Evolutionary conservation across 2,113 vertebrate genomes (phyloP), one percentile per base, ranked within the genome.

Genomic region (Mionectes macconnelli): DNA sequence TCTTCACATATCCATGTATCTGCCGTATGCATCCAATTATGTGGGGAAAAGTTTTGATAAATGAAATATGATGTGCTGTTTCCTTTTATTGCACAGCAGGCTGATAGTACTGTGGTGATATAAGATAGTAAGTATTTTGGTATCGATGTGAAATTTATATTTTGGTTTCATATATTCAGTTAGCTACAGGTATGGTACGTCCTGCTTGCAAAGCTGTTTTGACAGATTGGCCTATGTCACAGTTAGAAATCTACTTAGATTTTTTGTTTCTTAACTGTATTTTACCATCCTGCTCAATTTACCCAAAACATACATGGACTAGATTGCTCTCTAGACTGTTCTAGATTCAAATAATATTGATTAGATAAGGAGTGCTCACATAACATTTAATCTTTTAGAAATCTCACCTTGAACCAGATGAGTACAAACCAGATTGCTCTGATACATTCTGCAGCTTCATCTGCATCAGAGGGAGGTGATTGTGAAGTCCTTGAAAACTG

Each of bases 401-500:
- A 60, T 22, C 12, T 85, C 55, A 87, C 57, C 79, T 88, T 93
- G 82, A 94, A 83, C 63, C 28, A 59, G 45, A 72, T 84, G 28
- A 37, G 94, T 82, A 50, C 52, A 89, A 87, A 77, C 10, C 33
- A 87, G 39, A 80, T 47, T 62, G 50, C 40, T 91, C 39, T 84
- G 69, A 91, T 83, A 63, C 1, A 1, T 89, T 81, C 69, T 91
- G 67, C 62, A 89, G 40, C 75, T 87, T 83, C 27, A 33, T 80
- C 40, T 89, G 30, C 53, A 80, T 94, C 55, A 30, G 37, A 79
- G 33, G 44, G 83, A 90, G 75, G 56, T 86, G 91, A 89, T 55
- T 56, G 47, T 77, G 30, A 83, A 93, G 89, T 89, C 78, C 82
- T 93, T 96, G 84, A 83, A 80, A 94, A 90, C 18, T 87, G 16